Base-by-base conservation (phyloP, 2,797 vertebrate species). In the Antrozous pallidus region DNA sequence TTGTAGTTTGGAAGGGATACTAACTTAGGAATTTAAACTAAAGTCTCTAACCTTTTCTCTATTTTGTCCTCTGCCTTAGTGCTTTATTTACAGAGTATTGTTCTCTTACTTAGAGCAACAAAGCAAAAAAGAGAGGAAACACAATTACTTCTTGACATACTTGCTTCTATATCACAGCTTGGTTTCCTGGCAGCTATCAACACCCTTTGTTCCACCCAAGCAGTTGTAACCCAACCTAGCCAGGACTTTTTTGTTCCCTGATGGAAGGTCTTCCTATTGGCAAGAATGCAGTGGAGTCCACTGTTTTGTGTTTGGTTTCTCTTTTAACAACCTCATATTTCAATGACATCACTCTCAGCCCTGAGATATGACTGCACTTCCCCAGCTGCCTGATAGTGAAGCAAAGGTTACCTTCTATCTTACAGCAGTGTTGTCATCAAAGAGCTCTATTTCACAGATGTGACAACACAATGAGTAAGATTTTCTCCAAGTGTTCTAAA, bases 291-390 rank as follows among this genome's bases (percentile, higher is more conserved):
- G 61, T 51, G 42, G 69, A 88, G 88, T 26, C 74, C 78, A 82
- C 31, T 69, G 54, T 58, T 93, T 58, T 56, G 74, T 88, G 67
- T 80, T 71, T 42, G 10, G 28, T 81, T 89, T 89, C 67, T 95
- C 87, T 96, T 94, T 96, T 56, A 93, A 70, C 70, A 96, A 69
- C 33, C 51, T 85, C 14, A 65, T 36, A 90, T 95, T 96, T 94
- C 54, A 93, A 33, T 93, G 95, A 94, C 89, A 91, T 95, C 98
- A 97, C 95, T 97, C 96, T 90, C 36, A 96, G 40, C 13, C 79
- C 51, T 73, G 54, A 58, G 89, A 81, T 74, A 92, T 16, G 80
- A 69, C 38, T 88, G 51, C 75, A 73, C 31, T 85, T 69, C 74
- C 42, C 24, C 47, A 36, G 69, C 91, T 84, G 79, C 31, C 40